Percentiles rank a stretch among this genome's conserved stretches.
Evolutionary conservation across 2,113 vertebrate species (phyloP).

Genomic region (Sylvilagus bachmani): DNA sequence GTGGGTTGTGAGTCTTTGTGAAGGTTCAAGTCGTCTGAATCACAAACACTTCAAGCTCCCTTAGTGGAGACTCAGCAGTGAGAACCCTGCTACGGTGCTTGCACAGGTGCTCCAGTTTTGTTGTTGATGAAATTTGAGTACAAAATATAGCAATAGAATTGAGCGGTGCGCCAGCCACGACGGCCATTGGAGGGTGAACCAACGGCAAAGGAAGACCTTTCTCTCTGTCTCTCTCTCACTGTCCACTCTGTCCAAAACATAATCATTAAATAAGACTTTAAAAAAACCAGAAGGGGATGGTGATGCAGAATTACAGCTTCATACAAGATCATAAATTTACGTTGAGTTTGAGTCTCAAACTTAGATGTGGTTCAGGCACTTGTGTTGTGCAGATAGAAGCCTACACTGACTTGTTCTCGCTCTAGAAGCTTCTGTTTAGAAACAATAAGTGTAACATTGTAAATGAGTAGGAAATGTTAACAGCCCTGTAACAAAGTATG

Average conservation of each 20-base stretch:
- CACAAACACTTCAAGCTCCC: fast-evolving
- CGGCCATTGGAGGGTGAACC: too few species aligned
- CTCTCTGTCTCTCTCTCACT: too few species aligned
- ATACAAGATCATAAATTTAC: background rate
- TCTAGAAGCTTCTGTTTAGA: background rate
- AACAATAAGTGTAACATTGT: background rate
- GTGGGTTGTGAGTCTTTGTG: background rate
- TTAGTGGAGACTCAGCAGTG: background rate
- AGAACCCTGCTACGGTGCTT: background rate
- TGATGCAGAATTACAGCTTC: background rate
- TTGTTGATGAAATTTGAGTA: background rate
- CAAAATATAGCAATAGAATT: background rate
- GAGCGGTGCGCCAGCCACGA: too few species aligned
- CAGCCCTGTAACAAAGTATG: background rate
- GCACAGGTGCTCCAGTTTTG: background rate
- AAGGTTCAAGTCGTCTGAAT: background rate
- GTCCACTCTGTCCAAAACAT: too few species aligned
- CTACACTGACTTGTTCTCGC: background rate
- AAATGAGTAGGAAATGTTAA: background rate
- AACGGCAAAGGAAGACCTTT: too few species aligned
- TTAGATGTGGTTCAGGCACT: background rate
- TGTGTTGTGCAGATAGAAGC: background rate
- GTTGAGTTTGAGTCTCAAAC: background rate
- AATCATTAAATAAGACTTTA: too few species aligned
- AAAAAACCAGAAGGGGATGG: too few species aligned